phyloP scores from a whole-genome alignment of 1,140 invertebrate genomes.

The Fopius arisanus region DNA sequence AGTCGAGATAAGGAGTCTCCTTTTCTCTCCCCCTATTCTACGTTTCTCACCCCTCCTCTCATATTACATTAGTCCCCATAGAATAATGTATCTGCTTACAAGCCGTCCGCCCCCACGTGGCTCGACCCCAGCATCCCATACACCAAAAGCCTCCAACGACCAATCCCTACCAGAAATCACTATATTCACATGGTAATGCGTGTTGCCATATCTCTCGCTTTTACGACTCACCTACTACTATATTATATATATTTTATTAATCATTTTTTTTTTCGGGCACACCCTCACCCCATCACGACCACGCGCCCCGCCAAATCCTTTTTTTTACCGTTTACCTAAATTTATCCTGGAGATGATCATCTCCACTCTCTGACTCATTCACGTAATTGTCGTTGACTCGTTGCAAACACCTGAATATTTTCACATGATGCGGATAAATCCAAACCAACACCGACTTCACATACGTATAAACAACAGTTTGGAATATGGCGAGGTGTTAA shows the following conservation, averaged over 20 bases:
- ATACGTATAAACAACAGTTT: constrained; percentile 5
- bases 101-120: constrained; percentile 44
- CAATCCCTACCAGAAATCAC: constrained; percentile 43
- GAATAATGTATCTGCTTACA: constrained; percentile 60
- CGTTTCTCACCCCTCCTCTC: constrained; percentile 42
- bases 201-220: constrained; percentile 54
- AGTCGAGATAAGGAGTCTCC: constrained; percentile 50
- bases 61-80: constrained; percentile 61
- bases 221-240: constrained; percentile 53
- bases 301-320: background rate
- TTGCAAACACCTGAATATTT: background rate
- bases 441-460: background rate
- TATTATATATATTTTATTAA: too few species aligned
- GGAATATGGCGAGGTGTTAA: constrained; percentile 37
- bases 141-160: background rate
- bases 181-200: constrained; percentile 65
- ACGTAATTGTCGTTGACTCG: constrained; percentile 4
- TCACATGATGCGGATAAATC: constrained; percentile 10
- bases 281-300: background rate
- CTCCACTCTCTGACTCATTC: background rate
- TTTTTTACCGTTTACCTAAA: background rate
- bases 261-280: constrained; percentile 50
- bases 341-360: background rate
- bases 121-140: constrained; percentile 19
- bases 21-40: constrained; percentile 24